These are phyloP conservation scores for Brachyopa scutellaris DNA, from an alignment of 2,888 invertebrate genomes.

Conservation along the genomic window DNA sequence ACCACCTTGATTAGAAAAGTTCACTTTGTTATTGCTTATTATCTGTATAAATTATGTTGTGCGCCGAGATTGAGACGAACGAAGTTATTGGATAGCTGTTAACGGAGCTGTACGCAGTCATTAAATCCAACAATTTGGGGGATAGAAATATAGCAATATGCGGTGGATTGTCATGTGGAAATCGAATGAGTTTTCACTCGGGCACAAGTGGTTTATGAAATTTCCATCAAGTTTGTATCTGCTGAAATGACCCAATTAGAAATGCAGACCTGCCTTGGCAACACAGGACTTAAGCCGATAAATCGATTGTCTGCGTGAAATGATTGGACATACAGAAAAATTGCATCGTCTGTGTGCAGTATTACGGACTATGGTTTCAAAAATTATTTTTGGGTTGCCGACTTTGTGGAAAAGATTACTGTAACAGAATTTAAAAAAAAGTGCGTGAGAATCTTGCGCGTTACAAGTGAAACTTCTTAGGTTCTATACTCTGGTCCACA, in stretches of 20 bases:
- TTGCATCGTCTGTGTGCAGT: too few species aligned
- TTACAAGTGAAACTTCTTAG: too few species aligned
- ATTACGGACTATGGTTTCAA: too few species aligned
- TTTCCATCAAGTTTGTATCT: neutral
- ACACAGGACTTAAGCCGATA: too few species aligned
- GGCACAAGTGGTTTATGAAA: neutral
- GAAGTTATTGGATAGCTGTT: constrained; percentile 48
- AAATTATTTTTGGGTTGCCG: too few species aligned
- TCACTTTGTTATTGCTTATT: constrained; percentile 65
- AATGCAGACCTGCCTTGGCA: too few species aligned
- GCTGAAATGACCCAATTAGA: neutral
- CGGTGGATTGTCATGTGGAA: neutral
- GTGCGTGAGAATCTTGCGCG: too few species aligned
- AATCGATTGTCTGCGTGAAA: too few species aligned
- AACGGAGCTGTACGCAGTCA: constrained; percentile 41
- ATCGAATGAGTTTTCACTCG: neutral
- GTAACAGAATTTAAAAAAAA: too few species aligned
- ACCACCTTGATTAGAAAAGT: constrained; percentile 68
- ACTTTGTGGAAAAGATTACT: too few species aligned
- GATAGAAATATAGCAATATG: neutral
- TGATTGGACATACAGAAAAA: too few species aligned
- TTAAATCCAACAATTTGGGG: constrained; percentile 7
- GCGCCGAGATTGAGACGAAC: constrained; percentile 25
- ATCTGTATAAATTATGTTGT: constrained; percentile 64
- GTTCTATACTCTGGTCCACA: too few species aligned